phyloP scores from a whole-genome alignment of 2,113 vertebrate genomes.

The Dermatemys mawii region DNA sequence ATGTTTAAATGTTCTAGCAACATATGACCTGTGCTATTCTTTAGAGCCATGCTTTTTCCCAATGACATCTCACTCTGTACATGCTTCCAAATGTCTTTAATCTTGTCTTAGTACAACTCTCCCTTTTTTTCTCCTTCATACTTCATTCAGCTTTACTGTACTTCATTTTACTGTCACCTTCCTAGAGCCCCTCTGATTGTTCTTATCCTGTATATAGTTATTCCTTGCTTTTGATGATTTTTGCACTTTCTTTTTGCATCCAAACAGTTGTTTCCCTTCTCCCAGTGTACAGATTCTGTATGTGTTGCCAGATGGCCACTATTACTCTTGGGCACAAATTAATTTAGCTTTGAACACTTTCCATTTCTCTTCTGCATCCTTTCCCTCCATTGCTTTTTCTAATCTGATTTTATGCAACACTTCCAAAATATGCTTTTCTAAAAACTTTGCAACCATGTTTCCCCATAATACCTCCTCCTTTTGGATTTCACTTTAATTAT shows the following conservation, averaged over 20 bases:
- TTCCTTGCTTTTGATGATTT: not conserved
- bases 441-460: not conserved
- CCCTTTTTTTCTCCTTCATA: not conserved
- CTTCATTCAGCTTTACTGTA: not conserved
- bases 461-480: not conserved
- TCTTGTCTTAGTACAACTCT: not conserved
- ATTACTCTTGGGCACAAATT: conserved; percentile 10
- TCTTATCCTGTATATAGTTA: not conserved
- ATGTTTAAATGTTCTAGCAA: not conserved
- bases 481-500: not conserved
- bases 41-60: not conserved
- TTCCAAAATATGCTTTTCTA: not conserved
- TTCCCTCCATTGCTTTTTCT: conserved; percentile 1
- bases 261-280: not conserved
- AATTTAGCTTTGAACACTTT: conserved; percentile 37
- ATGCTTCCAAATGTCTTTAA: not conserved
- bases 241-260: not conserved
- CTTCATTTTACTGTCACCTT: not conserved
- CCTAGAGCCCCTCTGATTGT: not conserved
- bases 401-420: conserved; percentile 51
- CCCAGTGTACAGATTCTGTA: not conserved
- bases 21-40: not conserved
- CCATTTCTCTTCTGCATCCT: conserved; percentile 42
- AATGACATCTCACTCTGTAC: not conserved
- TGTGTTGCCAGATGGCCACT: conserved; percentile 44